Conservation (phyloP, 2,113 vertebrate species). For the Hylia prasina region DNA sequence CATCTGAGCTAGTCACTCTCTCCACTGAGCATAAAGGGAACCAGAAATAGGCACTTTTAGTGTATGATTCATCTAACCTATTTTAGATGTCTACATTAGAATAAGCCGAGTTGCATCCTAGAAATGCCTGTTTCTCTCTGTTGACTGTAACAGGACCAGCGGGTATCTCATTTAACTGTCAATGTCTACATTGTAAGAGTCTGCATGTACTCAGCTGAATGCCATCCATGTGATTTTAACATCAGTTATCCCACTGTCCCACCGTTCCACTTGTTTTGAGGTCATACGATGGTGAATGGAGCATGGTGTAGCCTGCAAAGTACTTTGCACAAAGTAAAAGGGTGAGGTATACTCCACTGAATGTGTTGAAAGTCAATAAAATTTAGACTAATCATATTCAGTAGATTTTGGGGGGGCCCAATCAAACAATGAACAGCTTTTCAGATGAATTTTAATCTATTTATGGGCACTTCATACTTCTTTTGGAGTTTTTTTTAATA, state of each 20-base stretch:
- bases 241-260: neutral
- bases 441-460: neutral
- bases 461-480: neutral
- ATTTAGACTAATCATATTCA: neutral
- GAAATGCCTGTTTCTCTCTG: constrained; percentile 25
- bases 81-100: constrained; percentile 32
- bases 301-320: accelerated
- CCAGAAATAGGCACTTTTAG: constrained; percentile 27
- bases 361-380: neutral
- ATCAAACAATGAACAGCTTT: neutral
- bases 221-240: neutral
- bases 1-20: constrained; percentile 35
- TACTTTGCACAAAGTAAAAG: neutral
- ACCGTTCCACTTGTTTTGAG: neutral
- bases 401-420: neutral
- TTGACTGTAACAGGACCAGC: constrained; percentile 23
- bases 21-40: constrained; percentile 7
- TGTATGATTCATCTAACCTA: constrained; percentile 46
- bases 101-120: constrained; percentile 35
- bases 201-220: constrained; percentile 11
- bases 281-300: neutral
- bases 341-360: neutral
- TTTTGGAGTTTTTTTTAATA: neutral
- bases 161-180: neutral
- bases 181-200: neutral